Evolutionary conservation across 1,140 invertebrate species (phyloP).

Genomic region (Bombus terrestris): DNA sequence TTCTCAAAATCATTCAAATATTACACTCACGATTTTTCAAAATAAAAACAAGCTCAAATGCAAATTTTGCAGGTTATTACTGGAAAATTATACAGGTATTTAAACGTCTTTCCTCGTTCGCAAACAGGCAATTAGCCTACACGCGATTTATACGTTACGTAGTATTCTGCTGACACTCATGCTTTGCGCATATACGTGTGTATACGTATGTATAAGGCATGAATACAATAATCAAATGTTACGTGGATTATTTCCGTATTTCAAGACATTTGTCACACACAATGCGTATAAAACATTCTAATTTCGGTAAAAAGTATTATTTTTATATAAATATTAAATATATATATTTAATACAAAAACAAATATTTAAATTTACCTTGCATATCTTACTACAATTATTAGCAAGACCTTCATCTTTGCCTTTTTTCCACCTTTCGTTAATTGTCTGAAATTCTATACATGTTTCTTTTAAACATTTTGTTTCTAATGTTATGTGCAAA

Average conservation of each 20-base stretch:
- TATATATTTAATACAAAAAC: not conserved
- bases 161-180: not conserved
- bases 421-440: conserved; percentile 76
- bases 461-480: conserved; percentile 71
- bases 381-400: conserved; percentile 66
- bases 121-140: not conserved
- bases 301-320: not conserved
- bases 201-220: not conserved
- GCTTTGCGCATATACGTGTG: conserved; percentile 10
- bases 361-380: conserved; percentile 63
- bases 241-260: conserved; percentile 3
- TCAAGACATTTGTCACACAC: not conserved
- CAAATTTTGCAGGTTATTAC: not conserved
- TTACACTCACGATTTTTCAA: not conserved
- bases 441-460: conserved; percentile 69
- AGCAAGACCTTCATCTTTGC: conserved; percentile 74
- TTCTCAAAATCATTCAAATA: not conserved
- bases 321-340: not conserved
- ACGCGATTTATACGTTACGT: conserved; percentile 1
- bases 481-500: conserved; percentile 67
- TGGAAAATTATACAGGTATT: not conserved
- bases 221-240: no score
- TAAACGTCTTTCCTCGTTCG: not conserved
- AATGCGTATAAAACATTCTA: not conserved
- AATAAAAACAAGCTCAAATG: not conserved